Conservation (phyloP, 2,888 invertebrate species). For the Troglohyphantes excavatus region DNA sequence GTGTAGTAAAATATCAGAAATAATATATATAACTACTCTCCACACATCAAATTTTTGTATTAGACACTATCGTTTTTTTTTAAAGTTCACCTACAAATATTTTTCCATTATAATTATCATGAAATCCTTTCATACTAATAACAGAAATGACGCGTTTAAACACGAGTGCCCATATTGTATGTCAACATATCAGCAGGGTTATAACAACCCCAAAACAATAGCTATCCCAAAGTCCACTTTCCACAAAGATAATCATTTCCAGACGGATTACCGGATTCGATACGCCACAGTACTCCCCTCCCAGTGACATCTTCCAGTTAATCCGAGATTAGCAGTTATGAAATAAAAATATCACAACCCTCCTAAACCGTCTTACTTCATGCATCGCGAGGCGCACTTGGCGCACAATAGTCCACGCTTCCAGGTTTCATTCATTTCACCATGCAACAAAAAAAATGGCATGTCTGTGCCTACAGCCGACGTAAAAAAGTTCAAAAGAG, state of each 20-base stretch:
- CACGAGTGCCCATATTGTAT: background rate
- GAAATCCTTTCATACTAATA: background rate
- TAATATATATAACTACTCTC: too few species aligned
- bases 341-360: conserved; percentile 53
- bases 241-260: conserved; percentile 7
- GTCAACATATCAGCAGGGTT: background rate
- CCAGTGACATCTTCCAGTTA: conserved; percentile 37
- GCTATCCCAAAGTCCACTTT: background rate
- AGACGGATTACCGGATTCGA: conserved; percentile 26
- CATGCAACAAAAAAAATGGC: background rate
- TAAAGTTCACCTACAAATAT: too few species aligned
- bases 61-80: too few species aligned
- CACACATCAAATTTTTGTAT: too few species aligned
- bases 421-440: background rate
- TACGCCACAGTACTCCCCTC: conserved; percentile 21
- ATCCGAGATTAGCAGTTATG: conserved; percentile 38
- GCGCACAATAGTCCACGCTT: conserved; percentile 12
- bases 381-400: conserved; percentile 23
- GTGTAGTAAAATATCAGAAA: too few species aligned
- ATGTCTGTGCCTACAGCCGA: background rate
- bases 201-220: conserved; percentile 34
- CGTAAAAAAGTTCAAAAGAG: conserved; percentile 16
- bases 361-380: conserved; percentile 37
- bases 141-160: background rate
- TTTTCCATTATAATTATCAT: too few species aligned